Evolutionary conservation across 2,888 invertebrate species (phyloP).

Genomic region (Eudasyphora cyanicolor): DNA sequence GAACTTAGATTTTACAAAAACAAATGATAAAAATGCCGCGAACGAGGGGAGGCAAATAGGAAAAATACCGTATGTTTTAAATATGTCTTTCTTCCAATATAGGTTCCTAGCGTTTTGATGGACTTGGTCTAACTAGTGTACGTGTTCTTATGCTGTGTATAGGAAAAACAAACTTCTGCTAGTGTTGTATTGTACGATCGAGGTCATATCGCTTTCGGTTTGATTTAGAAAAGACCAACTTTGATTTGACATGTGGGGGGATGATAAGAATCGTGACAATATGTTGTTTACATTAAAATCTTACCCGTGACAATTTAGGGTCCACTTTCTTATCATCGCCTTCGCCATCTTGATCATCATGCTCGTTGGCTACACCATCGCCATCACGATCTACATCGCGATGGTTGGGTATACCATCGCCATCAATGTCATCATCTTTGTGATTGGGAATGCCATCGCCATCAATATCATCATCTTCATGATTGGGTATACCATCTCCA

Average conservation of each 20-base stretch:
- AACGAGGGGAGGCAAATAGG: not conserved
- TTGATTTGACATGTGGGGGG: not conserved
- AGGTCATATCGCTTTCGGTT: too few species aligned
- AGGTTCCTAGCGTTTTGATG: not conserved
- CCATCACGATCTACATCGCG: slow-evolving; percentile 72
- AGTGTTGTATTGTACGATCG: too few species aligned
- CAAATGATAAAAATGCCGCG: too few species aligned
- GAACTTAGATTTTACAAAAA: slow-evolving; percentile 1
- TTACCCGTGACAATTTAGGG: slow-evolving; percentile 8
- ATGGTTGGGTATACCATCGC: slow-evolving; percentile 71
- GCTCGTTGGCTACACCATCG: slow-evolving; percentile 81
- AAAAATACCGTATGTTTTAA: not conserved
- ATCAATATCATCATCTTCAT: slow-evolving; percentile 78
- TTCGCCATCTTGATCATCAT: slow-evolving; percentile 74
- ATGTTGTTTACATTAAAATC: slow-evolving; percentile 9
- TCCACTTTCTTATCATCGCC: slow-evolving; percentile 70
- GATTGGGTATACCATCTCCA: slow-evolving; percentile 80
- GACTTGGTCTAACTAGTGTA: not conserved
- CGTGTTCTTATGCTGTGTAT: not conserved
- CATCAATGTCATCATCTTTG: slow-evolving; percentile 67
- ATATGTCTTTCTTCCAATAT: not conserved
- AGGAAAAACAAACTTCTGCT: not conserved
- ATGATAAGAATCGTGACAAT: slow-evolving; percentile 1
- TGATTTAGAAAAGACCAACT: too few species aligned
- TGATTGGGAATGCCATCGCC: slow-evolving; percentile 69